A percentile compares a stretch with the other conserved stretches of the same genome.
Conservation (phyloP, 2,797 vertebrate genomes). For the Phalloptychus januarius region DNA sequence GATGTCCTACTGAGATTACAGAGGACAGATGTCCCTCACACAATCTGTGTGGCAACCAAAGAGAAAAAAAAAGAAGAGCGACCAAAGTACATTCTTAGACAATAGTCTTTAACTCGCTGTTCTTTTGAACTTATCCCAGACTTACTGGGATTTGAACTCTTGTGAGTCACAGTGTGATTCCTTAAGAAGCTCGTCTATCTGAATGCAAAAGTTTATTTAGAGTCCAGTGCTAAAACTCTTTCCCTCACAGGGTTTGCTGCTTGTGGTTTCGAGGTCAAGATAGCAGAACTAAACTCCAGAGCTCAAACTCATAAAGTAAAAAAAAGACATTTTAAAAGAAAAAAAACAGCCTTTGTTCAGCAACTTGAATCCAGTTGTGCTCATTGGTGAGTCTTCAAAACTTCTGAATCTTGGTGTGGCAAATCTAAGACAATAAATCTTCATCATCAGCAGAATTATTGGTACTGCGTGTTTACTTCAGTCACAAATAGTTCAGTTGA, state of each 20-base stretch:
- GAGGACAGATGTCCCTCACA: constrained; percentile 62
- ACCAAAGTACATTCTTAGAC: constrained; percentile 46
- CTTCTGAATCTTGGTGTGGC: not conserved
- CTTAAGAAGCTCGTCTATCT: constrained; percentile 49
- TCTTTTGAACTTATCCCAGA: constrained; percentile 47
- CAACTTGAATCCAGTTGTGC: not conserved
- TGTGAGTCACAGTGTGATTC: constrained; percentile 57
- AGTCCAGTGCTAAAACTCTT: constrained; percentile 39
- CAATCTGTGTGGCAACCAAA: constrained; percentile 60
- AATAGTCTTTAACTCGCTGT: constrained; percentile 55
- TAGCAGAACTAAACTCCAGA: constrained; percentile 37
- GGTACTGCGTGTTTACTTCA: not conserved
- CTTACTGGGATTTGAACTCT: constrained; percentile 54
- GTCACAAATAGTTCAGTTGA: not conserved
- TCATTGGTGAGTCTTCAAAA: not conserved
- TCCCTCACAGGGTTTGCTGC: constrained; percentile 29
- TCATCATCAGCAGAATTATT: not conserved
- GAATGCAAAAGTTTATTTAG: constrained; percentile 59
- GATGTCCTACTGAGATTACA: constrained; percentile 52
- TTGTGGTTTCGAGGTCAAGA: constrained; percentile 50
- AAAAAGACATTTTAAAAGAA: not conserved
- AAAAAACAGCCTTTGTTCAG: not conserved
- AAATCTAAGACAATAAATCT: not conserved
- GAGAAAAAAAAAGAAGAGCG: constrained; percentile 7
- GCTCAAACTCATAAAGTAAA: constrained; percentile 2